phyloP scores from a whole-genome alignment of 2,888 invertebrate genomes.

The Drosophila stalkeri region DNA sequence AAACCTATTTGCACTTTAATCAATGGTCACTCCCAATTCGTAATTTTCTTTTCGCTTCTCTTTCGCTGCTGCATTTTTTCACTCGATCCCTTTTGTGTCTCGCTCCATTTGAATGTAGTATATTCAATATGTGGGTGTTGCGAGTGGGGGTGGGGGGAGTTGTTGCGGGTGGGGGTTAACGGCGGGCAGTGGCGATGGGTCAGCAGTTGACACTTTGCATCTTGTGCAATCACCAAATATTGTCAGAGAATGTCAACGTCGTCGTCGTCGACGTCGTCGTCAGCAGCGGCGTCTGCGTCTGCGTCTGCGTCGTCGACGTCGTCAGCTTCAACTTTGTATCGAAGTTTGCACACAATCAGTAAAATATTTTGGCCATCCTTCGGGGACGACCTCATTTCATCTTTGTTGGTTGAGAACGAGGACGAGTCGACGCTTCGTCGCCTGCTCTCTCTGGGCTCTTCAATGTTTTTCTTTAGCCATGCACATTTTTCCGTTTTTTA shows the following conservation, averaged over 20 bases:
- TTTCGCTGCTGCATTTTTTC: slow-evolving; percentile 17
- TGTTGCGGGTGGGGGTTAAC: not conserved
- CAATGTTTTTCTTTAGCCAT: slow-evolving; percentile 71
- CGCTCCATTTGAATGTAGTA: slow-evolving; percentile 18
- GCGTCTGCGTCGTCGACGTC: slow-evolving; percentile 20
- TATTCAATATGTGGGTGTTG: not conserved
- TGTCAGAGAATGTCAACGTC: slow-evolving; percentile 73
- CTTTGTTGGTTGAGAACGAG: slow-evolving; percentile 45
- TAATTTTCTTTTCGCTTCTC: slow-evolving; percentile 30
- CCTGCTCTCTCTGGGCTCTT: slow-evolving; percentile 54
- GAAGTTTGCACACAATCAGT: slow-evolving; percentile 82
- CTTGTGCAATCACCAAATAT: slow-evolving; percentile 82
- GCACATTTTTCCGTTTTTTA: slow-evolving; percentile 78
- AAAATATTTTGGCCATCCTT: slow-evolving; percentile 81
- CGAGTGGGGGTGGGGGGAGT: not conserved
- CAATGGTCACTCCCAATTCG: slow-evolving; percentile 49
- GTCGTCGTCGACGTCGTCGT: slow-evolving; percentile 30
- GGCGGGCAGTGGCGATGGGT: not conserved
- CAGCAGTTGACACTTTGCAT: slow-evolving; percentile 78
- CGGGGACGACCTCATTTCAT: slow-evolving; percentile 78
- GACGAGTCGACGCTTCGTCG: slow-evolving; percentile 48
- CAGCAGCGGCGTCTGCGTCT: slow-evolving; percentile 9
- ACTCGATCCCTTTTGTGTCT: slow-evolving; percentile 20
- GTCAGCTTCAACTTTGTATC: slow-evolving; percentile 75
- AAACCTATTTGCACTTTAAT: slow-evolving; percentile 44